Conservation (phyloP, 2,797 vertebrate species). For the Aplochiton taeniatus region DNA sequence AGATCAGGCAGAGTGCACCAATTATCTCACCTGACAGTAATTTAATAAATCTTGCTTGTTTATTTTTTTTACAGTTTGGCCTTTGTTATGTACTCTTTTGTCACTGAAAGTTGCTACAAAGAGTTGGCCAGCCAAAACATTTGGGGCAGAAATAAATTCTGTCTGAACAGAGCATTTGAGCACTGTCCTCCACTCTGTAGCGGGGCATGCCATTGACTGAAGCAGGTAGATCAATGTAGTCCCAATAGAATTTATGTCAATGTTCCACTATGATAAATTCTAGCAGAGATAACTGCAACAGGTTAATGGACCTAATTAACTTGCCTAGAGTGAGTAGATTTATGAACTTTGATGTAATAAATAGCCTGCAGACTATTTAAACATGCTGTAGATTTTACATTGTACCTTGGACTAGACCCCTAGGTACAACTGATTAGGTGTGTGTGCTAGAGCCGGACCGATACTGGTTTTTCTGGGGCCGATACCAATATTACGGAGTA, state of each 20-base stretch:
- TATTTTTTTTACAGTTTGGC: neutral
- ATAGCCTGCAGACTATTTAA: neutral
- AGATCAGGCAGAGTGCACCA: no score
- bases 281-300: no score
- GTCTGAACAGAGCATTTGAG: conserved; percentile 38
- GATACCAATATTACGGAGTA: no score
- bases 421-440: conserved; percentile 11
- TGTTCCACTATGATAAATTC: neutral
- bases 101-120: conserved; percentile 18
- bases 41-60: conserved; percentile 15
- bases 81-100: neutral
- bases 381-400: no score
- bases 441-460: no score
- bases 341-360: conserved; percentile 1
- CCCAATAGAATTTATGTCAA: no score
- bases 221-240: conserved; percentile 25
- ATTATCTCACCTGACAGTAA: neutral
- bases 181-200: conserved; percentile 68
- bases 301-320: no score
- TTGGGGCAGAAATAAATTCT: conserved; percentile 46
- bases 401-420: conserved; percentile 1
- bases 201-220: conserved; percentile 68
- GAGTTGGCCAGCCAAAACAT: neutral
- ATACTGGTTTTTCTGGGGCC: no score
- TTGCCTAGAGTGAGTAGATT: no score